Conservation (phyloP, 2,888 invertebrate species). For the Caenorhabditis imperialis region DNA sequence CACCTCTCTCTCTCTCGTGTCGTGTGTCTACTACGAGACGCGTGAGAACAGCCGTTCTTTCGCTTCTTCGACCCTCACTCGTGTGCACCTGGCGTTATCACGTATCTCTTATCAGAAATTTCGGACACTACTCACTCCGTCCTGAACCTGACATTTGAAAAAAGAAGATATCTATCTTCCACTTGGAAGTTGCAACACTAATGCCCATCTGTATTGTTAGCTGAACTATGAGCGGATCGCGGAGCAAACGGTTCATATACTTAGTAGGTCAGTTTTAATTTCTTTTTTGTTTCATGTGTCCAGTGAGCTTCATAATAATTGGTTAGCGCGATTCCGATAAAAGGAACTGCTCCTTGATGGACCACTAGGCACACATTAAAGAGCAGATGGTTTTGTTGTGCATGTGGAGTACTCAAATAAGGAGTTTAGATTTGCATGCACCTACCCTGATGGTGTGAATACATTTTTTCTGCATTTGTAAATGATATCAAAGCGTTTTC, state of each 20-base stretch:
- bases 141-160: slow-evolving; percentile 47
- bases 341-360: too few relatives aligned
- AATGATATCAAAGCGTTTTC: too few relatives aligned
- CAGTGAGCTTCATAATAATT: too few relatives aligned
- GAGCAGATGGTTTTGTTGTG: slow-evolving; percentile 45
- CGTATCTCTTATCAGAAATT: slow-evolving; percentile 43
- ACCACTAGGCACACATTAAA: too few relatives aligned
- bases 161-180: slow-evolving; percentile 41
- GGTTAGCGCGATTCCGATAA: too few relatives aligned
- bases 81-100: slow-evolving; percentile 13
- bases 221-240: slow-evolving; percentile 30
- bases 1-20: slow-evolving; percentile 21
- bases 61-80: slow-evolving; percentile 13
- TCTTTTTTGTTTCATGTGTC: too few relatives aligned
- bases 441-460: too few relatives aligned
- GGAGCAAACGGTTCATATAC: slow-evolving; percentile 35
- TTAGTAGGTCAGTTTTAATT: slow-evolving; percentile 48
- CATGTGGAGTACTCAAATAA: slow-evolving; percentile 29
- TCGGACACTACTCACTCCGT: slow-evolving; percentile 20
- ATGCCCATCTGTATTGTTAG: slow-evolving; percentile 32
- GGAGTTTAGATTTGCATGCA: too few relatives aligned
- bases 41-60: slow-evolving; percentile 56
- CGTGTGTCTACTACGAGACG: slow-evolving; percentile 30
- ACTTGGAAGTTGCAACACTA: slow-evolving; percentile 39
- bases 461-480: too few relatives aligned